Evolutionary conservation across 2,113 vertebrate genomes (phyloP), one percentile per base, ranked within the genome.

Genomic region (Chaetops frenatus): DNA sequence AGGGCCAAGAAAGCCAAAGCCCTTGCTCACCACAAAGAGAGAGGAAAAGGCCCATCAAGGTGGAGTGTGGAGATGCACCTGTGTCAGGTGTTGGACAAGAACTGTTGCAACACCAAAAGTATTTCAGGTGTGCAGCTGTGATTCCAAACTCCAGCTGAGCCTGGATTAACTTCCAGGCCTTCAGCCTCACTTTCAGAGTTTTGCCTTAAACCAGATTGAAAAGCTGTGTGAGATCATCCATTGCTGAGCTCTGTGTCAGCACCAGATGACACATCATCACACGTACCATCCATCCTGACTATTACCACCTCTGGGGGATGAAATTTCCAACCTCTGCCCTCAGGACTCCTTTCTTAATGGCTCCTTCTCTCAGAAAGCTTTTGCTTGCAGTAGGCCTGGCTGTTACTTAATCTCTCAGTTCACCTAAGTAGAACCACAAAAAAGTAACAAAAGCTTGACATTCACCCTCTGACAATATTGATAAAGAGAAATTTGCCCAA

Each of bases 201-300:
- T 77, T 93, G 86, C 56, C 70, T 93, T 70, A 88, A 93, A 90
- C 66, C 83, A 84, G 86, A 88, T 81, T 67, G 74, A 93, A 89
- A 80, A 87, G 70, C 61, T 79, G 60, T 45, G 54, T 82, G 73
- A 92, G 83, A 74, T 83, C 90, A 94, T 53, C 71, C 82, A 78
- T 69, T 90, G 87, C 92, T 86, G 81, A 93, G 69, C 57, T 72
- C 66, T 92, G 84, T 91, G 92, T 93, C 84, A 93, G 67, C 81
- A 84, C n/a, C 36, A 72, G 64, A 89, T 92, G 84, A 94, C 78
- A 89, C 76, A 95, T 72, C 7, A 3, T 88, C 84, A 91, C 87
- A 73, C 62, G 76, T 25, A 70, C 81, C 0, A 0, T 88, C 85
- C 23, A 20, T 70, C 28, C 36, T 35, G 42, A 84, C 56, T 77